These are phyloP conservation scores for Drosophila subsilvestris DNA, from an alignment of 2,888 invertebrate genomes.

Conservation along the genomic window DNA sequence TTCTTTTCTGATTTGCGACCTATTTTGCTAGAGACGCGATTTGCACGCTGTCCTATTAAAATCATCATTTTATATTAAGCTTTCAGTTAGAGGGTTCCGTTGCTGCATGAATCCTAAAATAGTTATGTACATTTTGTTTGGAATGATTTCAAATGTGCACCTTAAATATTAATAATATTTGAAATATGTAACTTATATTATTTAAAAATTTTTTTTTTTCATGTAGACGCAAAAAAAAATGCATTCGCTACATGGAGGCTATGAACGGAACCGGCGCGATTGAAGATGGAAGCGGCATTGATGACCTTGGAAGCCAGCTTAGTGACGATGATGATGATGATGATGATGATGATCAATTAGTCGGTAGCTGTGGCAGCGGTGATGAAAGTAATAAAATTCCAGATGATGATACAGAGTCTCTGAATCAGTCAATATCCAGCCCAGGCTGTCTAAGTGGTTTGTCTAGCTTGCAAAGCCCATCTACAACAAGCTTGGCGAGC, in stretches of 20 bases:
- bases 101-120: slow-evolving; percentile 9
- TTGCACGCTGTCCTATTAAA: not conserved
- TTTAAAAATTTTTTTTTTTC: slow-evolving; percentile 8
- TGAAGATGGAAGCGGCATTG: slow-evolving; percentile 86
- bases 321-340: slow-evolving; percentile 80
- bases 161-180: slow-evolving; percentile 7
- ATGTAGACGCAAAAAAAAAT: slow-evolving; percentile 96
- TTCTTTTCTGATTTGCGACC: not conserved
- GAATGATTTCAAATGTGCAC: not conserved
- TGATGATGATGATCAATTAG: slow-evolving; percentile 87
- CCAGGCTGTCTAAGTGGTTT: slow-evolving; percentile 88
- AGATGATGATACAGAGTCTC: slow-evolving; percentile 88
- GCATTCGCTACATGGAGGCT: slow-evolving; percentile 97
- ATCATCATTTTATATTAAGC: not conserved
- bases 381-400: slow-evolving; percentile 86
- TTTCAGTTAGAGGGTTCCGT: not conserved
- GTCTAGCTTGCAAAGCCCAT: slow-evolving; percentile 89
- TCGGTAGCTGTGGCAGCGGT: slow-evolving; percentile 92
- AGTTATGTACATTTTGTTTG: slow-evolving; percentile 5
- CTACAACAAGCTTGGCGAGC: slow-evolving; percentile 90
- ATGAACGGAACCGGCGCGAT: slow-evolving; percentile 84
- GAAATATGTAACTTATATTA: not conserved
- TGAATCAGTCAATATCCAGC: slow-evolving; percentile 86
- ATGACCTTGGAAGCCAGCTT: slow-evolving; percentile 68
- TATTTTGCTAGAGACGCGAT: not conserved